phyloP scores from a whole-genome alignment of 2,113 vertebrate species.

The Ellobius talpinus region DNA sequence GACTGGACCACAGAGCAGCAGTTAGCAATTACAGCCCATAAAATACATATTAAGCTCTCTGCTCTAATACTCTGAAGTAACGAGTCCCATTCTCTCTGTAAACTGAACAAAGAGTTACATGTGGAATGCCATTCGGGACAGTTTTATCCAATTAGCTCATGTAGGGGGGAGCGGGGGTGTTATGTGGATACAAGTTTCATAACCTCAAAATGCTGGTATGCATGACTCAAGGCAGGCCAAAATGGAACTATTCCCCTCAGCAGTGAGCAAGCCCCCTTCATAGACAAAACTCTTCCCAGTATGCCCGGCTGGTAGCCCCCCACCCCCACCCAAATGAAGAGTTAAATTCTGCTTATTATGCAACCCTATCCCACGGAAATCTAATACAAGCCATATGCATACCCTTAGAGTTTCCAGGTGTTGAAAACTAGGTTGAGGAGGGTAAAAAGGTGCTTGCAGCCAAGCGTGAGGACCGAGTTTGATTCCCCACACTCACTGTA shows the following conservation, averaged over 20 bases:
- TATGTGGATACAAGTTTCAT: constrained; percentile 70
- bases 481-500: not conserved
- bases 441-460: not conserved
- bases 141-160: constrained; percentile 49
- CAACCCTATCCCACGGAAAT: not conserved
- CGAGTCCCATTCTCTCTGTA: constrained; percentile 8
- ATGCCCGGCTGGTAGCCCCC: not conserved
- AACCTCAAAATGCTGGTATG: constrained; percentile 40
- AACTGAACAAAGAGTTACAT: not conserved
- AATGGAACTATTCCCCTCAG: constrained; percentile 22
- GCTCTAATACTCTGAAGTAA: constrained; percentile 57
- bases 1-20: constrained; percentile 43
- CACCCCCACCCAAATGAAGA: not conserved
- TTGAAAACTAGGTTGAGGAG: constrained; percentile 31
- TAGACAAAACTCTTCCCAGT: not conserved
- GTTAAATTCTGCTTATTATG: not conserved
- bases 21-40: constrained; percentile 69
- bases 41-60: constrained; percentile 44
- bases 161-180: not conserved
- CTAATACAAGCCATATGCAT: not conserved
- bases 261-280: constrained; percentile 24
- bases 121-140: not conserved
- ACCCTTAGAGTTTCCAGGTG: not conserved
- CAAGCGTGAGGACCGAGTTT: not conserved
- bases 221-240: not conserved